These are phyloP conservation scores for Eolophus roseicapilla DNA, from an alignment of 2,113 vertebrate species.

Conservation along the genomic window DNA sequence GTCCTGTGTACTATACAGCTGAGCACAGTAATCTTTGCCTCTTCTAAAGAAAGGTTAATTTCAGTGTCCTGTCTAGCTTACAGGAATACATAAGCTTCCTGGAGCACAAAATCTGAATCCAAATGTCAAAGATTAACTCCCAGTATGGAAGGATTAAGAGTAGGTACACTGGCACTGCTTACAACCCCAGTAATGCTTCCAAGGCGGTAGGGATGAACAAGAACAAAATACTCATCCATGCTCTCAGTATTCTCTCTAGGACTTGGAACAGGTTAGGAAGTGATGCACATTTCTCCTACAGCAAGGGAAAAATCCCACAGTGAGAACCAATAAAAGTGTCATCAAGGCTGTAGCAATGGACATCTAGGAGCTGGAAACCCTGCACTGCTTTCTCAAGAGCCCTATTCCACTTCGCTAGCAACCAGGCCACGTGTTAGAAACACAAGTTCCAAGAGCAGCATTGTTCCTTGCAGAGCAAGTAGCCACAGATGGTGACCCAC, in stretches of 20 bases:
- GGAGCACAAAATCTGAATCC: not conserved
- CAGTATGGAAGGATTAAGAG: not conserved
- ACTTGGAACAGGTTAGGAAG: not conserved
- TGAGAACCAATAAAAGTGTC: not conserved
- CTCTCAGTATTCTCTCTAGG: not conserved
- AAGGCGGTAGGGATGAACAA: not conserved
- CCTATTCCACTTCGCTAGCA: not conserved
- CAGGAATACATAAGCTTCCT: not conserved
- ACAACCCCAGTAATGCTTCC: not conserved
- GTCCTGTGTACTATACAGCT: not conserved
- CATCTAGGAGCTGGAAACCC: not conserved
- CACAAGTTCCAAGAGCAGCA: not conserved
- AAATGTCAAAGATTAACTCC: not conserved
- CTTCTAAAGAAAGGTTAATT: not conserved
- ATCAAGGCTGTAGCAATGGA: not conserved
- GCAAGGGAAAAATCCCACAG: not conserved
- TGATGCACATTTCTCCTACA: not conserved
- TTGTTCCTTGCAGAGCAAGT: not conserved
- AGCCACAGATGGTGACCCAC: not conserved
- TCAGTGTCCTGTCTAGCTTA: not conserved
- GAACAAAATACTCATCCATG: not conserved
- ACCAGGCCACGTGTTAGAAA: not conserved
- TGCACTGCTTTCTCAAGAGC: not conserved
- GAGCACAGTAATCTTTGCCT: not conserved
- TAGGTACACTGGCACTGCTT: not conserved